These are phyloP conservation scores for Sinosuthora webbiana DNA, from an alignment of 2,113 vertebrate genomes.

Conservation along the genomic window DNA sequence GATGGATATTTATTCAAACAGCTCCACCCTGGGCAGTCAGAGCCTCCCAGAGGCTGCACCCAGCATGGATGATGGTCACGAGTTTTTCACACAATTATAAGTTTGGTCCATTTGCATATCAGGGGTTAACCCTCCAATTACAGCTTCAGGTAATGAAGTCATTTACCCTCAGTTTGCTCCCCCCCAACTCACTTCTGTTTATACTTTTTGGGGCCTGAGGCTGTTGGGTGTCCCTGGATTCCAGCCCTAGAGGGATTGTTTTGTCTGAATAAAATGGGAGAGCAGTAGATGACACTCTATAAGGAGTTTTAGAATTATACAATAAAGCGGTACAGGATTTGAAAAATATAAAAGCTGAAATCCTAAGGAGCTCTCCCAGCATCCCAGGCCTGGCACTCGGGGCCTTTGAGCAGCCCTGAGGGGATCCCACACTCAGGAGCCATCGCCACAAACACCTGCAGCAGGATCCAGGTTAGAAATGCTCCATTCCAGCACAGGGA, in stretches of 20 bases:
- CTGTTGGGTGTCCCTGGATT: neutral
- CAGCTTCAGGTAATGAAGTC: neutral
- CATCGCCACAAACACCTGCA: neutral
- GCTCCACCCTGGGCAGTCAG: neutral
- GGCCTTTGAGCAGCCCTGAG: neutral
- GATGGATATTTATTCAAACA: no score
- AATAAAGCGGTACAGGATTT: no score
- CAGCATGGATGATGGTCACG: rapidly evolving
- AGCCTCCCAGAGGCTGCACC: neutral
- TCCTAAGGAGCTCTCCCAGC: neutral
- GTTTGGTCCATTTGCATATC: neutral
- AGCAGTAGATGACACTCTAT: neutral
- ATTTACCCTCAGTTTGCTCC: neutral
- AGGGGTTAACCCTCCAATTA: neutral
- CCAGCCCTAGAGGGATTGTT: neutral
- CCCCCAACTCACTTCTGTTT: neutral
- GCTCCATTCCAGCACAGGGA: neutral
- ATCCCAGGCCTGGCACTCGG: neutral
- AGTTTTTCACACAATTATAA: neutral
- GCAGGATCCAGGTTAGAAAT: neutral
- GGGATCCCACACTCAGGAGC: no score
- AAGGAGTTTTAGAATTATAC: neutral
- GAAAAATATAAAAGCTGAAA: neutral
- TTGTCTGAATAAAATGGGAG: neutral
- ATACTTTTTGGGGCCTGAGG: neutral